Evolutionary conservation across 2,888 invertebrate species (phyloP), one percentile per base, ranked within the genome.

Genomic region (Lochmaea capreae): DNA sequence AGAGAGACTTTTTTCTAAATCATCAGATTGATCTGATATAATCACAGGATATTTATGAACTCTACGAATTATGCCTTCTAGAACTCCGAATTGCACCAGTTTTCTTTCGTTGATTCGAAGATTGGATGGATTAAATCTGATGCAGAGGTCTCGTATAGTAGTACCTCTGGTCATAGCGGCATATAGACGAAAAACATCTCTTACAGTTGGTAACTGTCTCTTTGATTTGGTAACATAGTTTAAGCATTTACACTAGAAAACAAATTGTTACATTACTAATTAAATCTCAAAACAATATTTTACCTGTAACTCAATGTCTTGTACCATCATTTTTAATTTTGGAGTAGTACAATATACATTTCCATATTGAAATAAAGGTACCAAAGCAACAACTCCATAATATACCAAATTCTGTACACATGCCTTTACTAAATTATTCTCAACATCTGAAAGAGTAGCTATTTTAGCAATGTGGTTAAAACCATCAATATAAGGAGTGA

Each of bases 331-430:
- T 72, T 88, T 87, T 49, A 92, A 86, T 78, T 89, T 88, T 4
- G 91, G 89, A 1, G 91, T 92, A 1, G 90, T 88, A 74, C 90
- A 90, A 83, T 92, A 93, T 22, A 91, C 89, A 85, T 92, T 92
- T 43, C 91, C 90, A 85, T 93, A 93, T 85, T 91, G 90, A 84
- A 92, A 92, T 69, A 92, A 88, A 12, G 91, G 90, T 46, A 91
- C 89, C 75, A 92, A 79, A 4, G 87, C 87, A 0, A 91, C 92
- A 73, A 92, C 91, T 33, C 91, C 91, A 80, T 93, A 93, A 84
- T 93, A 97, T 79, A 95, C 92, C 78, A 98, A 89, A 88, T 98
- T 98, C 86, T 97, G 97, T 72, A 98, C 92, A 86, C 97, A 97
- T 0, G 96, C 95, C 87, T 98, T 98, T 0, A 98, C 98, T 46